Evolutionary conservation across 2,888 invertebrate species (phyloP).

Genomic region (Crepidodera aurea): DNA sequence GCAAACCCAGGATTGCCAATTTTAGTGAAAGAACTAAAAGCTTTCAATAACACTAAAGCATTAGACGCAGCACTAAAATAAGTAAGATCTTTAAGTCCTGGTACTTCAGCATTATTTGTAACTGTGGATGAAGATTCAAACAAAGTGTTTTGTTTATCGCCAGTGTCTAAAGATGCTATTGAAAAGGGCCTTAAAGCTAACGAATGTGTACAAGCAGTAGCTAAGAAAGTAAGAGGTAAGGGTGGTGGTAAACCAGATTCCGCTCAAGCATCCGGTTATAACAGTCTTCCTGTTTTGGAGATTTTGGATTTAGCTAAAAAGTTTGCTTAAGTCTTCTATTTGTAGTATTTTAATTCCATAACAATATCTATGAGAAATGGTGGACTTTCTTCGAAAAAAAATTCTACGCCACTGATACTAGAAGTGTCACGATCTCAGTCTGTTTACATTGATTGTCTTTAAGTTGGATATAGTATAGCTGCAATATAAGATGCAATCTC

Average conservation of each 20-base stretch:
- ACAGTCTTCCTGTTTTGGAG: slow-evolving; percentile 74
- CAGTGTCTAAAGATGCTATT: slow-evolving; percentile 79
- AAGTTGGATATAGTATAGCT: too few relatives aligned
- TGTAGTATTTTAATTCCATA: too few relatives aligned
- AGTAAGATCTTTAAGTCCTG: slow-evolving; percentile 81
- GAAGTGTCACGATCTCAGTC: too few relatives aligned
- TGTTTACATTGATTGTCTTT: too few relatives aligned
- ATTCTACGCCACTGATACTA: too few relatives aligned
- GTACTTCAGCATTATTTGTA: slow-evolving; percentile 93
- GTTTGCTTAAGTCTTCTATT: slow-evolving; percentile 86
- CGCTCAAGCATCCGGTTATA: slow-evolving; percentile 94
- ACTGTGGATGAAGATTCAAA: slow-evolving; percentile 86
- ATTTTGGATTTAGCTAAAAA: slow-evolving; percentile 79
- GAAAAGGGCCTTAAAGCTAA: slow-evolving; percentile 88
- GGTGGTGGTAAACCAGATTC: slow-evolving; percentile 98
- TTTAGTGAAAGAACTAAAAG: slow-evolving; percentile 85
- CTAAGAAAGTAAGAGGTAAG: slow-evolving; percentile 74
- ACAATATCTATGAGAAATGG: too few relatives aligned
- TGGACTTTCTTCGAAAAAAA: too few relatives aligned
- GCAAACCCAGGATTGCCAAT: slow-evolving; percentile 73
- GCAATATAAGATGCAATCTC: too few relatives aligned
- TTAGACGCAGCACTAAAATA: slow-evolving; percentile 93
- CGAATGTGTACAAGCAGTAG: slow-evolving; percentile 91
- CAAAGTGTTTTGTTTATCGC: slow-evolving; percentile 90
- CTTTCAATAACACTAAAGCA: slow-evolving; percentile 93